Evolutionary conservation across 2,113 vertebrate species (phyloP), one percentile per base, ranked within the genome.

Genomic region (Orthonyx spaldingii): DNA sequence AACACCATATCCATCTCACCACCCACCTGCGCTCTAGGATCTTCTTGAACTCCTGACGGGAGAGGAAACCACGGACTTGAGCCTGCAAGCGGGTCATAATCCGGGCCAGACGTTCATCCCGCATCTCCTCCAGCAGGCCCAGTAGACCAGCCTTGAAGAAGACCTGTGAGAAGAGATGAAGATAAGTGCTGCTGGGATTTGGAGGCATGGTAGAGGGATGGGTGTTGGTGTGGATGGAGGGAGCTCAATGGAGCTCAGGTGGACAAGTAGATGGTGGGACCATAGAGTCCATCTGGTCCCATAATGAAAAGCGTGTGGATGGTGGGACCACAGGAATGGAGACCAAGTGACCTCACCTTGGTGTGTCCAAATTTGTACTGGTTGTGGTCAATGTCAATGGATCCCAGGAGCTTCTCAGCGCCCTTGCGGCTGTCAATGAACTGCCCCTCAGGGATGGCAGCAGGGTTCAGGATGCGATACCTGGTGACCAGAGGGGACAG

Each of bases 401-500:
- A 98, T 1, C 84, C 97, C 37, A 99, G 91, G 30, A 98, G 97
- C 86, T 98, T 98, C 83, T 98, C 98, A 3, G 98, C 97, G 7
- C 97, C 98, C 64, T 99, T 98, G 77, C 98, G 98, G 94, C 99
- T 99, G 91, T 99, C 99, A 23, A 99, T 99, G 92, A 99, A 99
- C 92, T 99, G 99, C 3, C 99, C 95, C 79, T 98, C 96, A 2
- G 98, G 97, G 30, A 98, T 98, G 37, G 98, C 96, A 0, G 96
- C 70, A 1, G 98, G 97, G 56, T 98, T 98, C 52, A 98, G 77
- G 69, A 98, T 97, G n/a, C 97, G 96, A 55, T 98, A 97, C 12
- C 97, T 98, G 57, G 26, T 7, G 16, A 41, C 3, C 6, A 3
- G 10, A n/a, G 28, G 41, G 8, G 98, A 98, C 98, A 93, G 53